phyloP scores from a whole-genome alignment of 2,797 vertebrate genomes.

The Tamandua tetradactyla region DNA sequence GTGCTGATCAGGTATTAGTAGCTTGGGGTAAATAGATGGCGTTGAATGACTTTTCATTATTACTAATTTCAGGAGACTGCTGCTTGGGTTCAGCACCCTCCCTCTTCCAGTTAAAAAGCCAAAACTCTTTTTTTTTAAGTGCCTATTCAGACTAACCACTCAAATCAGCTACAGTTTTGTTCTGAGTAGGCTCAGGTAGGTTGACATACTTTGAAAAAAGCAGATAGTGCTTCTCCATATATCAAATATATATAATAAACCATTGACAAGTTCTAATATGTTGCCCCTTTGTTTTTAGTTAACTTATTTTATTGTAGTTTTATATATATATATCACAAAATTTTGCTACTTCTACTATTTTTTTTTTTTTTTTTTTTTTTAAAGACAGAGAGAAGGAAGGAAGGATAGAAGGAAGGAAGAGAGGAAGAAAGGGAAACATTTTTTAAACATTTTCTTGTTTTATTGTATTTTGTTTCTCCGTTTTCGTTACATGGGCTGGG shows the following conservation, averaged over 20 bases:
- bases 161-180: neutral
- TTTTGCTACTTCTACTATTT: no score
- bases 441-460: no score
- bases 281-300: neutral
- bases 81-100: neutral
- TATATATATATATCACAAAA: no score
- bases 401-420: no score
- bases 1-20: slow-evolving; percentile 50
- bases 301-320: no score
- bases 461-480: no score
- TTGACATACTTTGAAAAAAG: neutral
- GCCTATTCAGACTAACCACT: neutral
- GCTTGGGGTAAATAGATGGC: neutral
- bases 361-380: no score
- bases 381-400: no score
- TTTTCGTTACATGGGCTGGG: no score
- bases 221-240: neutral
- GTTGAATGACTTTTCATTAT: neutral
- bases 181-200: neutral
- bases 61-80: neutral
- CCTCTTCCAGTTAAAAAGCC: neutral
- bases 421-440: no score
- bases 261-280: neutral
- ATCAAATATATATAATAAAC: neutral
- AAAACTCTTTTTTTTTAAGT: neutral